phyloP scores from a whole-genome alignment of 2,797 vertebrate species.

The Artibeus jamaicensis region DNA sequence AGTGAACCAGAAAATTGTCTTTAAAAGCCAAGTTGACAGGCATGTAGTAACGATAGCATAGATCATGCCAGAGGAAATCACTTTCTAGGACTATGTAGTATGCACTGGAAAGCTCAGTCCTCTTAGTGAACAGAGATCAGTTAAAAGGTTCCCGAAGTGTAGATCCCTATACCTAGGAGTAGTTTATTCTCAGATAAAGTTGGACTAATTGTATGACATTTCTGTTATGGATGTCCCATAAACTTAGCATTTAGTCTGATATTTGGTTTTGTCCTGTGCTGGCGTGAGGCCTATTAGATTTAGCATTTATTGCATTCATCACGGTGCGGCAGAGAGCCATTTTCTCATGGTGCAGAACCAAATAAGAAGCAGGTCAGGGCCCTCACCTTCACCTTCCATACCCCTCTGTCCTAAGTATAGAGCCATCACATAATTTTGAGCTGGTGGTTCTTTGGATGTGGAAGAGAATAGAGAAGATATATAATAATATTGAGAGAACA shows the following conservation, averaged over 20 bases:
- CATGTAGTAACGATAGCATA: background rate
- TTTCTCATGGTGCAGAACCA: background rate
- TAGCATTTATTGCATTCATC: background rate
- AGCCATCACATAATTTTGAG: background rate
- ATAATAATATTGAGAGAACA: background rate
- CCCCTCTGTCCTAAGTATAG: background rate
- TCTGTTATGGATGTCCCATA: background rate
- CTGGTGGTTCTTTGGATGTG: background rate
- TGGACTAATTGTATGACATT: background rate
- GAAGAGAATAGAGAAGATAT: constrained; percentile 5
- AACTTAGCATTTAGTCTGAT: background rate
- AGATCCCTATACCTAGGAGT: background rate
- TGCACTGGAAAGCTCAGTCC: background rate
- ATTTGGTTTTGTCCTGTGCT: background rate
- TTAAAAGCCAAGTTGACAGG: background rate
- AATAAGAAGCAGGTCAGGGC: background rate
- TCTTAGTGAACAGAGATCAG: background rate
- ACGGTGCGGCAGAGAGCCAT: background rate
- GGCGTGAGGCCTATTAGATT: background rate
- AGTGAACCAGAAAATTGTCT: background rate
- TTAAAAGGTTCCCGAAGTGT: background rate
- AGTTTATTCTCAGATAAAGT: background rate
- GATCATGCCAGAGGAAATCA: background rate
- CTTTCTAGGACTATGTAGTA: background rate
- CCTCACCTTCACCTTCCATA: background rate